Conservation (phyloP, 2,797 vertebrate species). For the Meriones psammophilus region DNA sequence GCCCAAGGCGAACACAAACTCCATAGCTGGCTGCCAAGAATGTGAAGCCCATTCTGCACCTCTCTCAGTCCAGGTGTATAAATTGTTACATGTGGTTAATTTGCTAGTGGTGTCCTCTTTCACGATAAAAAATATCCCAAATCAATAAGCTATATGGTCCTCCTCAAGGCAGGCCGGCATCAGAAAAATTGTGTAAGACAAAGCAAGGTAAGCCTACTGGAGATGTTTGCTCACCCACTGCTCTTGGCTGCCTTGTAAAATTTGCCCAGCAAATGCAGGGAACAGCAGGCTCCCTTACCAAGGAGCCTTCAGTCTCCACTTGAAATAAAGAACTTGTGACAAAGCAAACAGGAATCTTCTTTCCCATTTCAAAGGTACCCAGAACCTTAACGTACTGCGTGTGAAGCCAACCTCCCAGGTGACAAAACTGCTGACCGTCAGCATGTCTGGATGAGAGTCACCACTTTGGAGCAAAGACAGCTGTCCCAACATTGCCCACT, state of each 20-base stretch:
- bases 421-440: neutral
- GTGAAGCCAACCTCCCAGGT: neutral
- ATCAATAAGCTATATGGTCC: neutral
- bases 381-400: neutral
- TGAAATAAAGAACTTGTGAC: conserved; percentile 23
- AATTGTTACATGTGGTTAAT: neutral
- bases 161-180: neutral
- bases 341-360: conserved; percentile 53
- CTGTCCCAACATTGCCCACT: neutral
- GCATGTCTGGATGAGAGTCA: neutral
- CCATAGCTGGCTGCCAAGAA: neutral
- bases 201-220: neutral
- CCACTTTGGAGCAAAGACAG: neutral
- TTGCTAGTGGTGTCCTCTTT: neutral
- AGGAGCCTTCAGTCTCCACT: conserved; percentile 16
- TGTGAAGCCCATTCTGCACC: neutral
- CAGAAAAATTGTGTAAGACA: conserved; percentile 26
- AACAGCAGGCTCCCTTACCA: conserved; percentile 29
- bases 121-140: conserved; percentile 7
- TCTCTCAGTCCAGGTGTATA: neutral
- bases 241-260: neutral
- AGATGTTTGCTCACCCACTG: neutral
- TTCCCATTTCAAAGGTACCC: conserved; percentile 32
- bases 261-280: neutral
- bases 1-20: neutral